These are phyloP conservation scores for Pseudochirops corinnae DNA, from an alignment of 2,797 vertebrate species.

Conservation along the genomic window DNA sequence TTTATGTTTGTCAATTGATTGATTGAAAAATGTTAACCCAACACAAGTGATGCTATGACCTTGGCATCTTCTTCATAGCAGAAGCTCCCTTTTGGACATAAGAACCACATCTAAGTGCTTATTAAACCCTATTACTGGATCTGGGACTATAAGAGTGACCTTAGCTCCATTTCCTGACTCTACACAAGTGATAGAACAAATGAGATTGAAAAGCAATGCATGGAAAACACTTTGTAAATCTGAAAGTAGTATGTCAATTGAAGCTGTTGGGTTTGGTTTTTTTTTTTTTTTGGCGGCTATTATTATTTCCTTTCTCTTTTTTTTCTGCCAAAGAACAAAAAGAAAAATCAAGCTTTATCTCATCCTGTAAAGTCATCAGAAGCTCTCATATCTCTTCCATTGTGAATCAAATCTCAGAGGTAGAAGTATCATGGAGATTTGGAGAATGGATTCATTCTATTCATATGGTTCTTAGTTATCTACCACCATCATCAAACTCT, in stretches of 20 bases:
- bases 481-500: background rate
- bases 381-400: background rate
- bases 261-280: background rate
- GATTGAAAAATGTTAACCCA: background rate
- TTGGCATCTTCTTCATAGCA: background rate
- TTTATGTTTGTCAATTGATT: background rate
- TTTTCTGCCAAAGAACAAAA: background rate
- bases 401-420: background rate
- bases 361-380: background rate
- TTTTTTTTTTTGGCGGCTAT: too few relatives aligned
- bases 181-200: background rate
- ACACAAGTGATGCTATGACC: background rate
- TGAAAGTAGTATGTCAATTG: background rate
- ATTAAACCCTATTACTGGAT: background rate
- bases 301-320: background rate
- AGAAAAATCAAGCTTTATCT: background rate
- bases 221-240: background rate
- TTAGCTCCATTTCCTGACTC: background rate
- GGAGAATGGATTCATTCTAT: background rate
- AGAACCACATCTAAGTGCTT: background rate
- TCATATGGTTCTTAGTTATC: background rate
- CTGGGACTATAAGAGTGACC: background rate
- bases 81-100: background rate
- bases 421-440: background rate
- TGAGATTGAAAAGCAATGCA: background rate